These are phyloP conservation scores for Cyclophora albipunctata DNA, from an alignment of 2,888 invertebrate species.

Conservation along the genomic window DNA sequence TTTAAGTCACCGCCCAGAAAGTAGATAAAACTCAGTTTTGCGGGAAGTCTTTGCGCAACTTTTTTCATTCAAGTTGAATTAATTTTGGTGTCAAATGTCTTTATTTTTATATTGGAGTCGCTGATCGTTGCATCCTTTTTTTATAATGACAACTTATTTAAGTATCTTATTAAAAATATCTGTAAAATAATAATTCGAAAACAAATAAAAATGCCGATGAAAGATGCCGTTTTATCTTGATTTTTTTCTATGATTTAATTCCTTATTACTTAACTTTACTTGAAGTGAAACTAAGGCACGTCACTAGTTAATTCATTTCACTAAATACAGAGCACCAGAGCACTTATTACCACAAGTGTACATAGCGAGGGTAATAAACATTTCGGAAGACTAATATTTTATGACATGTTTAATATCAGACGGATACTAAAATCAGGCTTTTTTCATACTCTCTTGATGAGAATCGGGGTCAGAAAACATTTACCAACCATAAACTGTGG, in stretches of 20 bases:
- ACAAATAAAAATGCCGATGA: no score
- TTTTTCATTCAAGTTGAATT: slow-evolving; percentile 20
- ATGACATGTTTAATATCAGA: not conserved
- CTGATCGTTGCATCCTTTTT: not conserved
- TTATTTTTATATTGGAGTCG: slow-evolving; percentile 15
- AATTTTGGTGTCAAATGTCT: slow-evolving; percentile 22
- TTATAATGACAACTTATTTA: no score
- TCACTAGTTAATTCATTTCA: no score
- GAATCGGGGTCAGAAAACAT: slow-evolving; percentile 12
- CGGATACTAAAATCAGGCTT: not conserved
- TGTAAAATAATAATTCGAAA: no score
- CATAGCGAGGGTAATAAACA: no score
- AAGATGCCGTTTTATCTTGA: no score
- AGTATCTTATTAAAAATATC: no score
- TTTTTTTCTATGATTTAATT: no score
- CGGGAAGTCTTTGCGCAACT: slow-evolving; percentile 16
- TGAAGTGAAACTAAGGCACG: no score
- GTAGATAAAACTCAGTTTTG: slow-evolving; percentile 33
- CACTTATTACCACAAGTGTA: no score
- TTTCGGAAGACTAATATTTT: not conserved
- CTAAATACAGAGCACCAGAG: no score
- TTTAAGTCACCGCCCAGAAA: slow-evolving; percentile 28
- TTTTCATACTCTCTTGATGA: not conserved
- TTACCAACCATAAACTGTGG: slow-evolving; percentile 10
- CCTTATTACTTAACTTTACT: no score